A percentile compares a stretch with the other conserved stretches of the same genome.
These are phyloP conservation scores for Caenorhabditis latens DNA, from an alignment of 1,140 invertebrate species.

Conservation along the genomic window DNA sequence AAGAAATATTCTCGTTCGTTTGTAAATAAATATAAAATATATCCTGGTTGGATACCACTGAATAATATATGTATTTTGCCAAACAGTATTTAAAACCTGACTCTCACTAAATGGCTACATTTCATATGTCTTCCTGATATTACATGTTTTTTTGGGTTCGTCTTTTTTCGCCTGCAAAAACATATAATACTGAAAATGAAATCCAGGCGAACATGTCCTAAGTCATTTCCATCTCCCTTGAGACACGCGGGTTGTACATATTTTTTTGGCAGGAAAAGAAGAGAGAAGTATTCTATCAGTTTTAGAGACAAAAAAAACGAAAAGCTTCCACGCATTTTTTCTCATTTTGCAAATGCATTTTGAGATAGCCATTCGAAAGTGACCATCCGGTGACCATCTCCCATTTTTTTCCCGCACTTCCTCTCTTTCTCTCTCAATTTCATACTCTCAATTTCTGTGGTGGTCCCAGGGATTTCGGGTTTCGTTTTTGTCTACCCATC, in stretches of 20 bases:
- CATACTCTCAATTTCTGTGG: neutral
- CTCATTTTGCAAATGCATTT: constrained; percentile 50
- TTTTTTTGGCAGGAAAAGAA: constrained; percentile 44
- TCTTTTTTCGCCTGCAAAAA: neutral
- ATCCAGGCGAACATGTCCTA: constrained; percentile 41
- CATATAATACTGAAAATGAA: constrained; percentile 39
- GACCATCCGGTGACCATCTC: constrained; percentile 36
- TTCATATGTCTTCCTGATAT: neutral
- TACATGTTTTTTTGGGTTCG: neutral
- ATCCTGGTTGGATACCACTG: too few relatives aligned
- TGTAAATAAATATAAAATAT: too few relatives aligned
- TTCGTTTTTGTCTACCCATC: neutral
- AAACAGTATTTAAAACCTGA: too few relatives aligned
- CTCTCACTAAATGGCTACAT: too few relatives aligned
- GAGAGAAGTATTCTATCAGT: constrained; percentile 52
- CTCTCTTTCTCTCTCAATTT: neutral
- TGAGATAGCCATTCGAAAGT: constrained; percentile 38
- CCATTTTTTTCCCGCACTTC: neutral
- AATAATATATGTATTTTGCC: too few relatives aligned
- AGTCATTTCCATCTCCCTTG: constrained; percentile 37
- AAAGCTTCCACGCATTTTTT: constrained; percentile 40
- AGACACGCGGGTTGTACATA: constrained; percentile 32
- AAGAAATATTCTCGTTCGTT: too few relatives aligned
- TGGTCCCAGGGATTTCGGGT: neutral
- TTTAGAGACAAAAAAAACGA: constrained; percentile 39